Base-by-base conservation (phyloP, 2,797 vertebrate genomes). In the Oreortyx pictus region DNA sequence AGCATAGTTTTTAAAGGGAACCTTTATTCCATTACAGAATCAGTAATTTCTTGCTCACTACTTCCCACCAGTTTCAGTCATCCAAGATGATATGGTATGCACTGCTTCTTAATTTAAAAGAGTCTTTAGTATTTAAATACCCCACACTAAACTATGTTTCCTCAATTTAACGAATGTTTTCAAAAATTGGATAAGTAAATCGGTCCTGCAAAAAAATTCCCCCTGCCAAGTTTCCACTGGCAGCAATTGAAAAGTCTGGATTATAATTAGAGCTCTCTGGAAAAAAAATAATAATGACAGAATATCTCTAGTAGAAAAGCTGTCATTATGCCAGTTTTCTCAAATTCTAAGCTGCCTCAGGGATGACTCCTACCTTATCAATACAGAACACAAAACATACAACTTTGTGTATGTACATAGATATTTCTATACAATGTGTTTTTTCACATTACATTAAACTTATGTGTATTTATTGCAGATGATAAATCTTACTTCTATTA, bases 101-200 rank as follows among this genome's bases (percentile, higher is more conserved):
- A 78, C 31, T 29, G 8, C 9, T 22, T 64, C 31, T 66, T 81
- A 47, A 93, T 85, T 89, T 90, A 87, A 39, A 78, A 61, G 2
- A 64, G 3, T 41, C 35, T 86, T 88, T 60, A 92, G 94, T 25
- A 75, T 37, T 86, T 44, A 78, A 91, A 74, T 64, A 86, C 12
- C 4, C 6, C 18, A 57, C 49, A 79, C 12, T 61, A 57, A 85
- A 33, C 6, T 11, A 27, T 39, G 8, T 67, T 90, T 85, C 44
- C 33, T 88, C 46, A 66, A 65, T 92, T 79, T 67, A 90, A 82
- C 31, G 20, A 89, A 24, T 39, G 31, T 68, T 81, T 88, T 82
- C 6, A 89, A 93, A 93, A 93, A 84, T 3, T 70, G 37, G n/a
- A 92, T 54, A 46, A 86, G 15, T 76, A 89, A 85, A 87, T 92